Percentiles rank a stretch among this genome's conserved stretches.
Conservation (phyloP, 2,797 vertebrate genomes). For the Perdix hodgsoniae region DNA sequence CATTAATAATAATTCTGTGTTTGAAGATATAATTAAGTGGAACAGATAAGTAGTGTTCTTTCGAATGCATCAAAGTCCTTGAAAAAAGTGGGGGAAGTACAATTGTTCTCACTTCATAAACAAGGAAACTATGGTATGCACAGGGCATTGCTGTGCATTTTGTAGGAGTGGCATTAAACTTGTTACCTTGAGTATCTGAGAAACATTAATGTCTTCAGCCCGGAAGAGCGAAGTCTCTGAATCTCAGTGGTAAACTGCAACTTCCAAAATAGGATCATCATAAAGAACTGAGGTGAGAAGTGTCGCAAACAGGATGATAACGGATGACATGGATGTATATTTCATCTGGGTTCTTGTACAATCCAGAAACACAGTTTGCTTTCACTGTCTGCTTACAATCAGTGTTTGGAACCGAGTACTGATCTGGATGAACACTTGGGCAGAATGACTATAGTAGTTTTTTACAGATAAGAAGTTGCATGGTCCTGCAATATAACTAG, state of each 20-base stretch:
- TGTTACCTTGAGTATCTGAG: background rate
- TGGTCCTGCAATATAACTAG: background rate
- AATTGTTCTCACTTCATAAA: background rate
- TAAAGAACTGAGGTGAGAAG: accelerated
- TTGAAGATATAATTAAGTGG: background rate
- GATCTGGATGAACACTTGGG: background rate
- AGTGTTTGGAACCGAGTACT: background rate
- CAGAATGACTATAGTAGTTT: background rate
- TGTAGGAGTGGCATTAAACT: too few relatives aligned
- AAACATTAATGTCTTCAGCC: background rate
- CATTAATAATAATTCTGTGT: background rate
- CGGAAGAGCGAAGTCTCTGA: background rate
- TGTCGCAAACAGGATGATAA: accelerated
- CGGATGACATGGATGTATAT: accelerated
- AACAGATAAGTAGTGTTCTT: background rate
- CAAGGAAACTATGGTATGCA: background rate
- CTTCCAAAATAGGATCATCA: background rate
- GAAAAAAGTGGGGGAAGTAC: background rate
- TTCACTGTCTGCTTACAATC: background rate
- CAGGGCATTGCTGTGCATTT: accelerated
- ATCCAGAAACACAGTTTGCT: background rate
- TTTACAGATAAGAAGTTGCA: background rate
- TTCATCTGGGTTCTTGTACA: background rate
- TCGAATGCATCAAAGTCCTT: background rate
- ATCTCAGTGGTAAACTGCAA: too few relatives aligned